Base-by-base conservation (phyloP, 2,888 invertebrate genomes). In the Onchidella celtica region DNA sequence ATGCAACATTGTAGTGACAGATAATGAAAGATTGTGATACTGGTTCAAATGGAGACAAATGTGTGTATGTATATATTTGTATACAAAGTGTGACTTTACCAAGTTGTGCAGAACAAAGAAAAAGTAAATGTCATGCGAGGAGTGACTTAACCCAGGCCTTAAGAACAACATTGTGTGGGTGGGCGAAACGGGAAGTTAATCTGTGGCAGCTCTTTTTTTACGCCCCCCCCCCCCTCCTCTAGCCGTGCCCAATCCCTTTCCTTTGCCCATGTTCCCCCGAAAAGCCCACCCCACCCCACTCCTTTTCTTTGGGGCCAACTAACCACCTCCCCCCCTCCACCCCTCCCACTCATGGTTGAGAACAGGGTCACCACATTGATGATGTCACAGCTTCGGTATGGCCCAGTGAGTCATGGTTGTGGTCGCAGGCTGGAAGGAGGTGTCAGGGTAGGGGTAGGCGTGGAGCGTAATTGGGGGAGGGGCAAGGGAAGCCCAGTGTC, bases 301-400 rank as follows among this genome's bases (percentile, higher is more conserved):
- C 55, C 27, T 36, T 59, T 34, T 59, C 57, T 55, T 9, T 78
- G n/a, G n/a, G n/a, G n/a, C n/a, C n/a, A n/a, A n/a, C n/a, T n/a
- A n/a, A 27, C 59, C 24, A 34, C 21, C 34, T 47, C 21, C 6
- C 57, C 32, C 68, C 34, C 68, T 32, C 78, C n/a, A 21, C 29
- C 3, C n/a, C 4, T 47, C 29, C 9, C 68, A 29, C 68, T 27
- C 59, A 0, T 29, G 59, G 4, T 29, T 29, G 59, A 17, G 24
- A 55, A 72, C 24, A 14, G 3, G 21, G 59, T 40, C 34, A 27
- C 40, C 57, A 59, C 34, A 17, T 4, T 6, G 69, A 32, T 78
- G 78, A 78, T 69, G 69, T 78, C 78, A 78, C 69, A 78, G 61
- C 32, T 36, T 6, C 29, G 78, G 78, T 69, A 69, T 78, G 78